A percentile compares a stretch with the other conserved stretches of the same genome.
Conservation (phyloP, 2,113 vertebrate species). For the Planiliza haematocheilus region DNA sequence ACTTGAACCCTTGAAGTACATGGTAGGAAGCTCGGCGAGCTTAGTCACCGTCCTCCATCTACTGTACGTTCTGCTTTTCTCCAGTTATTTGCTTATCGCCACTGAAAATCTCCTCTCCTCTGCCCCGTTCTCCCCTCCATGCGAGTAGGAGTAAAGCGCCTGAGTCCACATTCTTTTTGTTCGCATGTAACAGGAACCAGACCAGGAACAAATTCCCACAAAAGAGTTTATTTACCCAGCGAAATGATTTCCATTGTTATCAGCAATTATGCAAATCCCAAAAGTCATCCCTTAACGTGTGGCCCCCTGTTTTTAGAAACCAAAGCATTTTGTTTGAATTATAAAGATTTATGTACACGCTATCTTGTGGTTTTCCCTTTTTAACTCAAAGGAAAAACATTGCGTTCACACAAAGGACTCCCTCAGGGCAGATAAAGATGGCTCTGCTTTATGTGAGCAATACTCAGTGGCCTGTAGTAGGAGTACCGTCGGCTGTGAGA, state of each 20-base stretch:
- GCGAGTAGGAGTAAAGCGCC: constrained; percentile 30
- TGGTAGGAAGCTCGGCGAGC: constrained; percentile 10
- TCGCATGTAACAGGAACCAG: constrained; percentile 45
- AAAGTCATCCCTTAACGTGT: constrained; percentile 49
- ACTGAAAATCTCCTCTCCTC: not conserved
- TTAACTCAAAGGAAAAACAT: constrained; percentile 64
- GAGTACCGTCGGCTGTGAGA: constrained; percentile 9
- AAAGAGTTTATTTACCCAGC: constrained; percentile 64
- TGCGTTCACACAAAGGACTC: constrained; percentile 51
- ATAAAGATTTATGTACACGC: constrained; percentile 47
- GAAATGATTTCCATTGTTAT: constrained; percentile 60
- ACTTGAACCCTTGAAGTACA: constrained; percentile 42
- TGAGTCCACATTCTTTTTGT: constrained; percentile 36
- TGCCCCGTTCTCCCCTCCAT: not conserved
- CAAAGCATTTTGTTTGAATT: constrained; percentile 61
- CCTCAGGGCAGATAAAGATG: constrained; percentile 60
- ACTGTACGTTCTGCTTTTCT: not conserved
- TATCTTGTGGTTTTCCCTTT: constrained; percentile 52
- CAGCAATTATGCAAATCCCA: constrained; percentile 68
- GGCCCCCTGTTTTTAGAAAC: constrained; percentile 33
- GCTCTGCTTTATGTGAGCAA: constrained; percentile 55
- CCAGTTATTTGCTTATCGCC: not conserved
- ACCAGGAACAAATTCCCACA: constrained; percentile 49
- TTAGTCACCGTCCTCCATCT: constrained; percentile 29
- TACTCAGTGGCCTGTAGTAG: constrained; percentile 32